A percentile compares a stretch with the other conserved stretches of the same genome.
Evolutionary conservation across 2,888 invertebrate genomes (phyloP).

Genomic region (Epicampocera succincta): DNA sequence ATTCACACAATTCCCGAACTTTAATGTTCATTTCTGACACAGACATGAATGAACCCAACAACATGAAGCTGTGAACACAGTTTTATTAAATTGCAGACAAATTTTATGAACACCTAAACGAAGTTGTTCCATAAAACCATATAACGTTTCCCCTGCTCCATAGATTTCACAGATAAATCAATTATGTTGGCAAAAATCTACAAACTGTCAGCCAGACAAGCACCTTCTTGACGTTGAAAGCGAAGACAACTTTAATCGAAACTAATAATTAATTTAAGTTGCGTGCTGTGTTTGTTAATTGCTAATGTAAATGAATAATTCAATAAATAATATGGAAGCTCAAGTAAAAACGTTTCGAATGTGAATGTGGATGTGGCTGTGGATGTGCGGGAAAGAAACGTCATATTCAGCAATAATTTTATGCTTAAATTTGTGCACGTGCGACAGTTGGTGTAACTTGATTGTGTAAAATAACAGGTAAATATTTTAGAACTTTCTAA

Average conservation of each 20-base stretch:
- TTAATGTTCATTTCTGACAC: too few relatives aligned
- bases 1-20: too few relatives aligned
- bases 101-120: background rate
- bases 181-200: background rate
- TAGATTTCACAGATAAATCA: background rate
- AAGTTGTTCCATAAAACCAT: background rate
- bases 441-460: too few relatives aligned
- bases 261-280: constrained; percentile 81
- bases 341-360: background rate
- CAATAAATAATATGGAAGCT: constrained; percentile 73
- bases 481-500: background rate
- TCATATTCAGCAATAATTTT: background rate
- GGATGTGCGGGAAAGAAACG: background rate
- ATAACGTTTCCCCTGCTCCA: background rate
- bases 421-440: background rate
- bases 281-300: constrained; percentile 77
- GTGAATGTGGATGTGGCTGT: too few relatives aligned
- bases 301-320: constrained; percentile 78
- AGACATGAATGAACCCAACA: too few relatives aligned
- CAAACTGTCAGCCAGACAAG: background rate
- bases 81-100: too few relatives aligned
- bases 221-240: constrained; percentile 15
- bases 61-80: too few relatives aligned
- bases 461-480: background rate
- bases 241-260: constrained; percentile 79